A percentile compares a stretch with the other conserved stretches of the same genome.
Conservation (phyloP, 2,888 invertebrate genomes). For the Cyaniris semiargus region DNA sequence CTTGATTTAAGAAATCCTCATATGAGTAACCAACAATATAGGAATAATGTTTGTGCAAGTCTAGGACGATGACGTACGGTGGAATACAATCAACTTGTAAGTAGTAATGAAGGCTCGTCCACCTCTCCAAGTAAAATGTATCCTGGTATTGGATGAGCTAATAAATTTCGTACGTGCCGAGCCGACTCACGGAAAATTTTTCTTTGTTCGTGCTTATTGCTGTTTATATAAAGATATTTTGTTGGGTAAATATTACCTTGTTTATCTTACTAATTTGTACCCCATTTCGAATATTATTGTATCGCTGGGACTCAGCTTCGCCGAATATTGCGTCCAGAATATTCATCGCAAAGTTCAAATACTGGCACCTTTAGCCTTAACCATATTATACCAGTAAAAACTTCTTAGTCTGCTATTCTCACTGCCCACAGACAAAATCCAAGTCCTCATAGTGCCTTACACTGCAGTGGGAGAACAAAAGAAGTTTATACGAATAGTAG, state of each 20-base stretch:
- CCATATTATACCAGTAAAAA: not conserved
- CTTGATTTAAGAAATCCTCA: not conserved
- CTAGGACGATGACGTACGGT: not conserved
- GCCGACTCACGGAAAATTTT: conserved; percentile 54
- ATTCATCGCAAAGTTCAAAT: not conserved
- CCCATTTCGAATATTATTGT: not conserved
- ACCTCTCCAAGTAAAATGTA: conserved; percentile 53
- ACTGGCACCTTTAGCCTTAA: not conserved
- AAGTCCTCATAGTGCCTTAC: not conserved
- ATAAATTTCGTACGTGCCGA: conserved; percentile 72
- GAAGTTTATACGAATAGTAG: not conserved
- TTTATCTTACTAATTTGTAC: not conserved
- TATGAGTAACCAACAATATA: not conserved
- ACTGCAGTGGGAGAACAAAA: not conserved
- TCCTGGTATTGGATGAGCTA: conserved; percentile 70
- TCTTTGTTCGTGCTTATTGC: conserved; percentile 40
- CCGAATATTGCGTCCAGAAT: not conserved
- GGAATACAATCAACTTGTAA: not conserved
- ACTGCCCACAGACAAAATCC: not conserved
- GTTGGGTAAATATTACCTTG: not conserved
- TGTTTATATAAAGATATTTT: conserved; percentile 5
- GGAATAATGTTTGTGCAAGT: not conserved
- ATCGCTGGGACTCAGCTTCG: not conserved
- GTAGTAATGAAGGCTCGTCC: conserved; percentile 2
- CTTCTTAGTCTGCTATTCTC: not conserved